Conservation (phyloP, 2,113 vertebrate species). For the Entomyzon cyanotis region DNA sequence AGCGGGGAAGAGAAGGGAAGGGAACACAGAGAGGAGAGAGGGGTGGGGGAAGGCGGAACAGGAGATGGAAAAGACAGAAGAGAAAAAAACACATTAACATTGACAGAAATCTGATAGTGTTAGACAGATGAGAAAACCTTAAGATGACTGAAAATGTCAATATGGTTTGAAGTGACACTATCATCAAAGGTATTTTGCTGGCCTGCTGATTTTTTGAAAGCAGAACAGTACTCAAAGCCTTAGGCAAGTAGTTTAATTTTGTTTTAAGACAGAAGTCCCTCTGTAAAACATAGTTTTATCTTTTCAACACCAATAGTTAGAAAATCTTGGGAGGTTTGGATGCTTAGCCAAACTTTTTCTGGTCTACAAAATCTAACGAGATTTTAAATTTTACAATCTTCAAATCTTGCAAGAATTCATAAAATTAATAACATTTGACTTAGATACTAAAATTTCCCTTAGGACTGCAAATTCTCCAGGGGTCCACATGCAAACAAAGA, state of each 20-base stretch:
- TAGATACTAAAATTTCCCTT: neutral
- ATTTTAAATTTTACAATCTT: neutral
- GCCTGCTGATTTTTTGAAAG: neutral
- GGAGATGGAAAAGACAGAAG: no score
- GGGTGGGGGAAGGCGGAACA: accelerated
- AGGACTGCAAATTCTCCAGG: neutral
- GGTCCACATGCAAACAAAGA: accelerated
- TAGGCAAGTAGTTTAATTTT: neutral
- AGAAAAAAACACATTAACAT: neutral
- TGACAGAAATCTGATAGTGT: neutral
- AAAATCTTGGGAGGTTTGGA: neutral
- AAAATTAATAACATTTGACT: neutral
- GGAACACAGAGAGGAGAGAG: no score
- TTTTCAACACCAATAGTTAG: neutral
- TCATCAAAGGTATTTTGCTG: neutral
- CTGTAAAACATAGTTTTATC: neutral
- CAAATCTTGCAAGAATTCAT: neutral
- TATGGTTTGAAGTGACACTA: neutral
- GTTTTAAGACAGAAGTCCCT: neutral
- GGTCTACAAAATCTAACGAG: neutral
- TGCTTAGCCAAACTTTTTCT: neutral
- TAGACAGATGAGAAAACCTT: neutral
- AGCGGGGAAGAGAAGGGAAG: no score
- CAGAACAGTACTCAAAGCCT: neutral
- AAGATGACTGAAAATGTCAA: neutral